phyloP scores from a whole-genome alignment of 2,797 vertebrate genomes.

The Microctenopoma steveboyesi region DNA sequence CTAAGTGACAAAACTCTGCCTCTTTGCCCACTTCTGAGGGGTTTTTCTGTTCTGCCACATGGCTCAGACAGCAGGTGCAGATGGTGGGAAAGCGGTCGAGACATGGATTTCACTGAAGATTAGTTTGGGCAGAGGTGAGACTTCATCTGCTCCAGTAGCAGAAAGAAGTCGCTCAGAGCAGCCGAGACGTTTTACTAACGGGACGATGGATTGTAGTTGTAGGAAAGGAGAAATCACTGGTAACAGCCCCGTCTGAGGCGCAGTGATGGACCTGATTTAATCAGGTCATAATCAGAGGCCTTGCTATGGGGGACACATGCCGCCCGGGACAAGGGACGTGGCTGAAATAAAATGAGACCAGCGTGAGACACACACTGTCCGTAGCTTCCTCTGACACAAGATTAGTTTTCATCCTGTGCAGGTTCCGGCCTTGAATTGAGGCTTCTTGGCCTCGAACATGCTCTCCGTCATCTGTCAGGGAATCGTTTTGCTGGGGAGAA shows the following conservation, averaged over 20 bases:
- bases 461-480: conserved; percentile 37
- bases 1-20: conserved; percentile 21
- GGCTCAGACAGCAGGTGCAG: conserved; percentile 14
- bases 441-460: conserved; percentile 6
- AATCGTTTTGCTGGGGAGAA: neutral
- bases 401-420: conserved; percentile 13
- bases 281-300: no score
- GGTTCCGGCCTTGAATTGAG: conserved; percentile 10
- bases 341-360: neutral
- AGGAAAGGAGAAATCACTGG: no score
- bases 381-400: conserved; percentile 8
- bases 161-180: conserved; percentile 49
- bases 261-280: no score
- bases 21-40: conserved; percentile 29
- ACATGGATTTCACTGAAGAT: conserved; percentile 53
- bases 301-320: no score
- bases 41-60: conserved; percentile 14
- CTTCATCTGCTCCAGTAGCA: conserved; percentile 20
- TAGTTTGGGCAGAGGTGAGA: conserved; percentile 46
- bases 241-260: no score
- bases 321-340: no score
- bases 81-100: conserved; percentile 33
- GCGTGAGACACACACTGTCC: neutral
- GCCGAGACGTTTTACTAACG: conserved; percentile 33
- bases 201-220: no score